Base-by-base conservation (phyloP, 2,113 vertebrate species). In the Pelobates fuscus region DNA sequence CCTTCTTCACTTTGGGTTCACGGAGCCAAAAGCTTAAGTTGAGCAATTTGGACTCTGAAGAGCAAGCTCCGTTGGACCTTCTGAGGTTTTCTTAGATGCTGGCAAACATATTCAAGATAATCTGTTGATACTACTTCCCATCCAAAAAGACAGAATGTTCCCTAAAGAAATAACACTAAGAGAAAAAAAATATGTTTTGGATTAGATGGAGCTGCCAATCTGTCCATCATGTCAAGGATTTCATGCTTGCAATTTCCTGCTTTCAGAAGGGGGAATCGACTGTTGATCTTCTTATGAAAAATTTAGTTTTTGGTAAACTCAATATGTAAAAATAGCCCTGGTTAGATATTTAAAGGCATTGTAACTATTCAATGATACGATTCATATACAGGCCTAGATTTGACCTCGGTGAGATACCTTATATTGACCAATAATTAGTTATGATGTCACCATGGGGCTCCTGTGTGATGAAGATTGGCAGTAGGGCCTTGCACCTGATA, bases 111-210 rank as follows among this genome's bases (percentile, higher is more conserved):
- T 59, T n/a, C 25, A 18, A 49, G 54, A 75, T 67, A 75, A 75
- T 75, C 72, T 75, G 54, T 67, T 52, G 72, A 75, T 75, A 67
- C 72, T 46, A 29, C 54, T 59, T 75, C 70, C 24, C 25, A 75
- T 75, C 52, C 63, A 67, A 75, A 60, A 67, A 75, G 72, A 75
- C 72, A 75, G 63, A 75, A 75, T 75, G 72, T 75, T 75, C 72
- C 72, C 64, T 67, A 75, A 75, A 75, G 72, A 75, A 75, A 75
- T 75, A 75, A 75, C 72, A 75, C 29, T 17, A 59, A 43, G 72
- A 67, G 37, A 75, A 75, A 72, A 32, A 72, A 67, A 75, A 59
- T 23, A 60, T 75, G 72, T 60, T 67, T 75, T 75, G 63, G 72
- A 75, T 75, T 75, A 75, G 29, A 43, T 32, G 52, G 37, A 75